Base-by-base conservation (phyloP, 1,140 invertebrate genomes). In the Bombus sibiricus region DNA sequence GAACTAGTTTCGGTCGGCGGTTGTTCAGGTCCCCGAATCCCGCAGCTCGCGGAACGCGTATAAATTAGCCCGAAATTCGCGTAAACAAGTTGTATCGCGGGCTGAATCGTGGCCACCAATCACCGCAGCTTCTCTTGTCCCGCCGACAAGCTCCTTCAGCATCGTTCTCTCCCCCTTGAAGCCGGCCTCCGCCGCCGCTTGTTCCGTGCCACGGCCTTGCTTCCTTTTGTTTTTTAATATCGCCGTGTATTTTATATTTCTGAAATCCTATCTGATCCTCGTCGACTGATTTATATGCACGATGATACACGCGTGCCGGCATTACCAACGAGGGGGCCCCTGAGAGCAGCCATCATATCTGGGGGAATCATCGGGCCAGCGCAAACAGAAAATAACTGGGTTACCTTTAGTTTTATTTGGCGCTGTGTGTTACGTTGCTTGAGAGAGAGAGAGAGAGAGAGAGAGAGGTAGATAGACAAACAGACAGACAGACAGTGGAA, bases 371-470 rank as follows among this genome's bases (percentile, higher is more conserved):
- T 94, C 94, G 93, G 93, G 74, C 59, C 91, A 75, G 76, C 85
- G 90, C 89, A 94, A 95, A 93, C 94, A 94, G 93, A 95, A 95
- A 95, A 95, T 95, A 95, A 95, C 95, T 95, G 94, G 94, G 93
- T 95, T 95, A 94, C 92, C 88, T 94, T 94, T 95, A 92, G 88
- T 93, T 94, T 93, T 94, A 94, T 95, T 95, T 91, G 93, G 85
- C 80, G 87, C 74, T 84, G 91, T 32, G 62, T 34, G 81, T 91
- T 90, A 82, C 81, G 87, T 69, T 28, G 59, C 28, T n/a, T 74
- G 57, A 12, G 71, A 66, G 57, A 37, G 41, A 43, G 10, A 34
- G 32, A 10, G 39, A 34, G 22, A 66, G 43, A 47, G 13, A 47
- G 43, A 43, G 0, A 15, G 53, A 39, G 53, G 13, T 28, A 41